Conservation (phyloP, 2,888 invertebrate genomes). For the Deroplatys truncata region DNA sequence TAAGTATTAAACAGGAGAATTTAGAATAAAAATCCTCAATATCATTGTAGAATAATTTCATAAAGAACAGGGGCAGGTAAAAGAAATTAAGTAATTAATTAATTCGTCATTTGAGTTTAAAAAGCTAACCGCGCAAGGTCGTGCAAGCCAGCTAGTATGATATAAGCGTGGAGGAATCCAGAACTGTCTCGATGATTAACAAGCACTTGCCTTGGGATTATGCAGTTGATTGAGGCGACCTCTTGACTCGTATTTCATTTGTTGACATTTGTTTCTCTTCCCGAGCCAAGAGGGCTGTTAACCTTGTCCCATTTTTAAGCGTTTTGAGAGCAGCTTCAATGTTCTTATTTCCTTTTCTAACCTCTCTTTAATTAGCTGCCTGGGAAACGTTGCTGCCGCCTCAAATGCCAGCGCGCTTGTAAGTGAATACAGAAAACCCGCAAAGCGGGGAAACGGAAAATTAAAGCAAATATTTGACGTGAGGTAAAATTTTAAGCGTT, state of each 20-base stretch:
- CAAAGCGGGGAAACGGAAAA: neutral
- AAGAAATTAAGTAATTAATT: too few species aligned
- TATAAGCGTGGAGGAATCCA: neutral
- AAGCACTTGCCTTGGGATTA: neutral
- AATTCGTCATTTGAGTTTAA: too few species aligned
- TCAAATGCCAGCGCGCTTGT: too few species aligned
- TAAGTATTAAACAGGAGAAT: too few species aligned
- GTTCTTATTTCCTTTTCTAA: neutral
- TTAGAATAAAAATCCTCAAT: too few species aligned
- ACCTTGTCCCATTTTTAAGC: neutral
- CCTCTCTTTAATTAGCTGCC: neutral
- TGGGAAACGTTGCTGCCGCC: too few species aligned
- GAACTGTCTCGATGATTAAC: neutral
- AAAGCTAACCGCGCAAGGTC: too few species aligned
- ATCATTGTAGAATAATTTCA: too few species aligned
- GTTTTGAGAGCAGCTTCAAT: neutral
- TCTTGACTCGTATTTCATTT: neutral
- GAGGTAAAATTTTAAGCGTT: neutral
- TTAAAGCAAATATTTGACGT: neutral
- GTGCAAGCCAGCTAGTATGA: too few species aligned
- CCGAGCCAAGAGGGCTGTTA: neutral
- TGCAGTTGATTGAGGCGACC: neutral
- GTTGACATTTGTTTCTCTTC: neutral
- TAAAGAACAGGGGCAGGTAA: too few species aligned
- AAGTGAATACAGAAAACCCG: neutral